Evolutionary conservation across 2,797 vertebrate genomes (phyloP).

Genomic region (Eutrigla gurnardus): DNA sequence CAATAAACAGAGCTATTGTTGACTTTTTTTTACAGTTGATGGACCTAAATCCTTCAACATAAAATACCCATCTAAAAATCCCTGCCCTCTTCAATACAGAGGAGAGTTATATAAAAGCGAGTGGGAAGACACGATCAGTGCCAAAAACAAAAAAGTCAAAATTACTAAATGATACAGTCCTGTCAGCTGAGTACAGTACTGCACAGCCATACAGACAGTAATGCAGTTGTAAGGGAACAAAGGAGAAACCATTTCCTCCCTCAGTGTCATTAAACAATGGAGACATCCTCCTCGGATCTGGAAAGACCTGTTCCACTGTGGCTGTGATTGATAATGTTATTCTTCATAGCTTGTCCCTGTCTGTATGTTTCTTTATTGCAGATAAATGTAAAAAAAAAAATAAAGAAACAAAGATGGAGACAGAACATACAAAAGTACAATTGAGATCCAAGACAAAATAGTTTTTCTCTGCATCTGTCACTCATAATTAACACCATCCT

Average conservation of each 20-base stretch:
- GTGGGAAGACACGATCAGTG: constrained; percentile 65
- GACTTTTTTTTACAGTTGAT: neutral
- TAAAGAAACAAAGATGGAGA: constrained; percentile 8
- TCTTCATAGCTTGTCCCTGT: constrained; percentile 22
- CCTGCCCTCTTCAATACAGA: constrained; percentile 50
- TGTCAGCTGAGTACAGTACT: constrained; percentile 51
- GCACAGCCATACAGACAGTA: constrained; percentile 48
- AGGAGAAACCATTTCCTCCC: constrained; percentile 64
- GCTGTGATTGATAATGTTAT: constrained; percentile 59
- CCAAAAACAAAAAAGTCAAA: constrained; percentile 53
- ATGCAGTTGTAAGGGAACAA: constrained; percentile 69
- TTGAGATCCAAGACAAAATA: neutral
- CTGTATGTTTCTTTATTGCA: constrained; percentile 14
- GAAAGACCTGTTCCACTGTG: constrained; percentile 41
- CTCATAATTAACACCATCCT: neutral
- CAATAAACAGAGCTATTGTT: neutral
- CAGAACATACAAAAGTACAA: neutral
- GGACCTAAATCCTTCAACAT: constrained; percentile 28
- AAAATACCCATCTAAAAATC: constrained; percentile 44
- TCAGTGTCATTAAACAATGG: constrained; percentile 67
- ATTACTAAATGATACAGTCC: constrained; percentile 63
- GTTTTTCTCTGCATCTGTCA: constrained; percentile 3
- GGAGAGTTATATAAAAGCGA: constrained; percentile 73
- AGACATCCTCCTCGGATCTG: constrained; percentile 65
- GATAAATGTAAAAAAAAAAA: constrained; percentile 29